These are phyloP conservation scores for Ramphastos sulfuratus DNA, from an alignment of 2,113 vertebrate genomes.

Conservation along the genomic window DNA sequence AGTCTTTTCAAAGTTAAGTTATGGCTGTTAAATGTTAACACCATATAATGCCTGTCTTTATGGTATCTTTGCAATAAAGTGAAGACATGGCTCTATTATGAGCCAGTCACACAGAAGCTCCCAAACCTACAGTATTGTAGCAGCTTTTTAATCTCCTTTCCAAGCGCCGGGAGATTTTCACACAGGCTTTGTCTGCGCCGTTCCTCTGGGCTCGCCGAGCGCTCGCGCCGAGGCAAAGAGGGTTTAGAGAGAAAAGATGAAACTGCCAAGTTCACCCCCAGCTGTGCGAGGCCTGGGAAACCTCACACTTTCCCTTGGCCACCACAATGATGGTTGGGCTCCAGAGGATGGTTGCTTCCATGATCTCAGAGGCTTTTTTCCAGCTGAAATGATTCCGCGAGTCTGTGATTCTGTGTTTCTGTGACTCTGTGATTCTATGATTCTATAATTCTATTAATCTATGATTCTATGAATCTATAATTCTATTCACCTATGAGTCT, in stretches of 20 bases:
- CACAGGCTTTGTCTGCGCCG: background rate
- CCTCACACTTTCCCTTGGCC: background rate
- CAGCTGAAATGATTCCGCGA: too few species aligned
- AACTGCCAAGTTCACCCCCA: background rate
- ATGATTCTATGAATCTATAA: too few species aligned
- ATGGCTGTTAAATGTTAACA: constrained; percentile 55
- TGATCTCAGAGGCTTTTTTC: too few species aligned
- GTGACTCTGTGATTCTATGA: too few species aligned
- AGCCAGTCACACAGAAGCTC: background rate
- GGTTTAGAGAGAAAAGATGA: background rate
- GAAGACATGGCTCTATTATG: constrained; percentile 16
- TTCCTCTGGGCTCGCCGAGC: background rate
- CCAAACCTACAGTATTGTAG: background rate
- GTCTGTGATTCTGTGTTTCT: too few species aligned
- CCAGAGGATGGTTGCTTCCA: too few species aligned
- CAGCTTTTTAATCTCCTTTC: constrained; percentile 11
- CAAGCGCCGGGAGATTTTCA: background rate
- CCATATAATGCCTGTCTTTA: constrained; percentile 11
- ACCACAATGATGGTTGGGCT: background rate
- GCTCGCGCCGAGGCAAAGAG: background rate
- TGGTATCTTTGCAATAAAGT: constrained; percentile 1
- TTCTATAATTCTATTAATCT: too few species aligned
- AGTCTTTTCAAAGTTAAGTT: constrained; percentile 43
- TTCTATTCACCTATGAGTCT: too few species aligned
- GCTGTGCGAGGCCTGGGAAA: background rate